Percentiles rank a stretch among this genome's conserved stretches.
Conservation (phyloP, 2,797 vertebrate species). For the Cichlasoma orientale region DNA sequence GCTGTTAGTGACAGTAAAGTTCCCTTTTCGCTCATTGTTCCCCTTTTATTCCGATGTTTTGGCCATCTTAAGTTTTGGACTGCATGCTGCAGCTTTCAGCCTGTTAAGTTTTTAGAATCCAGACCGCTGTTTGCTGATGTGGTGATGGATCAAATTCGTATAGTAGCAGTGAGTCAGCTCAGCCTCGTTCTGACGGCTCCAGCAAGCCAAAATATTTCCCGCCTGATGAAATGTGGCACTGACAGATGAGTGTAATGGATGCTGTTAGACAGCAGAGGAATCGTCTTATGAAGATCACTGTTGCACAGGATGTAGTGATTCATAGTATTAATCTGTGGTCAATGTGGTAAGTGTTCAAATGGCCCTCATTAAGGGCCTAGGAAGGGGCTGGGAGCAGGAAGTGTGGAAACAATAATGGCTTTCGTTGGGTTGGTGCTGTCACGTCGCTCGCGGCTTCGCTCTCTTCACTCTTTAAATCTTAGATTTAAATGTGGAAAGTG, state of each 20-base stretch:
- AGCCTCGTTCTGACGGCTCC: background rate
- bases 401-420: slow-evolving; percentile 58
- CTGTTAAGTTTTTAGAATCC: background rate
- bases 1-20: no score
- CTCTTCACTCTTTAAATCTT: slow-evolving; percentile 8
- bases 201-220: background rate
- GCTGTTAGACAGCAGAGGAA: slow-evolving; percentile 24
- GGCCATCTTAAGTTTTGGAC: background rate
- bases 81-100: background rate
- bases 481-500: slow-evolving; percentile 32
- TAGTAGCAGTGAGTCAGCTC: background rate
- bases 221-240: background rate
- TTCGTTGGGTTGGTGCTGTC: slow-evolving; percentile 49
- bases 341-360: slow-evolving; percentile 63
- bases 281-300: slow-evolving; percentile 22
- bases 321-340: slow-evolving; percentile 40
- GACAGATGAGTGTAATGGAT: slow-evolving; percentile 36
- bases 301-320: slow-evolving; percentile 61
- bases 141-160: background rate
- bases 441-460: slow-evolving; percentile 30
- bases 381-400: slow-evolving; percentile 49
- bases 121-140: background rate
- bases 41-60: background rate
- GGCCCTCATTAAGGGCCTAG: slow-evolving; percentile 19
- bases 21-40: background rate